Conservation (phyloP, 2,797 vertebrate species). For the Mergus octosetaceus region DNA sequence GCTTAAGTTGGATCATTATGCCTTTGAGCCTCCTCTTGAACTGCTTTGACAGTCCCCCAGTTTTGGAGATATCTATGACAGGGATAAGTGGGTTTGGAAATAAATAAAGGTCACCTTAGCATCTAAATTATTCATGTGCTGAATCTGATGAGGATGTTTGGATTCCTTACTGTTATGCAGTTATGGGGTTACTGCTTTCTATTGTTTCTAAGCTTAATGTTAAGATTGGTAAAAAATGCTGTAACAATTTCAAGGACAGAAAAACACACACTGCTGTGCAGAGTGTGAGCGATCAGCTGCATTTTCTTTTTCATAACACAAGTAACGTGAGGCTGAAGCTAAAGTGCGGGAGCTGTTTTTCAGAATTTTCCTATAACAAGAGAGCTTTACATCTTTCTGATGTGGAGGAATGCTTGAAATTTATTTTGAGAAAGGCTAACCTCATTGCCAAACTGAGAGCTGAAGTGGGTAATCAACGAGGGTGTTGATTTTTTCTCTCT, state of each 20-base stretch:
- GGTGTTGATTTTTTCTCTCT: neutral
- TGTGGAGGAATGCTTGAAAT: neutral
- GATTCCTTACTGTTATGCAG: neutral
- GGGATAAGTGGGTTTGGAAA: slow-evolving; percentile 86
- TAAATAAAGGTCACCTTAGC: slow-evolving; percentile 82
- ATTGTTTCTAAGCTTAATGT: neutral
- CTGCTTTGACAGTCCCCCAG: slow-evolving; percentile 88
- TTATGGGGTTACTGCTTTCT: neutral
- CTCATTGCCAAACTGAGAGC: neutral
- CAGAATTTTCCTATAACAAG: neutral
- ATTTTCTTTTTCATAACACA: neutral
- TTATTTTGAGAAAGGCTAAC: neutral
- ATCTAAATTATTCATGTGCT: neutral
- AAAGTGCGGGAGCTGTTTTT: neutral
- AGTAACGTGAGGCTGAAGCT: neutral
- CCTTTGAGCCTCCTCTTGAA: slow-evolving; percentile 88
- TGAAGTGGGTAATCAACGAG: neutral
- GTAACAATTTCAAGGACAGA: neutral
- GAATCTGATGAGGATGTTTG: neutral
- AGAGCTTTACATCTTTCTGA: neutral
- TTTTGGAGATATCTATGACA: slow-evolving; percentile 88
- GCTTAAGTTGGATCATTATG: slow-evolving; percentile 86
- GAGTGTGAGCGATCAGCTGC: neutral
- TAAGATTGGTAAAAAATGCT: neutral
- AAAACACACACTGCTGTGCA: neutral